Percentiles rank a stretch among this genome's conserved stretches.
phyloP scores from a whole-genome alignment of 2,888 invertebrate genomes.

The Megastigmus dorsalis region DNA sequence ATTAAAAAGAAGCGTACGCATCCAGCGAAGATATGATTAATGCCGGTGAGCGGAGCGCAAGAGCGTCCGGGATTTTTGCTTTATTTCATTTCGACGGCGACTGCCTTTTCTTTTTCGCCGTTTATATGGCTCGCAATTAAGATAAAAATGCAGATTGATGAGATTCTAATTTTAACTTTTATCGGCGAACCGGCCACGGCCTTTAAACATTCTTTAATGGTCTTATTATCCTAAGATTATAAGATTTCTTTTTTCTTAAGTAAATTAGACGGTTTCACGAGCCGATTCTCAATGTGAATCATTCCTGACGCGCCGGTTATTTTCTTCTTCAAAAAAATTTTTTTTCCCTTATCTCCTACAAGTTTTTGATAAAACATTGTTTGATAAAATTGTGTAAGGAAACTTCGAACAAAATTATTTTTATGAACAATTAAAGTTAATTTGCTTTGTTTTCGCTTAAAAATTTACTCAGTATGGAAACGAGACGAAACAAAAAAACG shows the following conservation, averaged over 20 bases:
- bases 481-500: neutral
- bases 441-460: too few species aligned
- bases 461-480: neutral
- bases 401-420: too few species aligned
- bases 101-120: neutral
- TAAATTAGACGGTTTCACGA: slow-evolving; percentile 20
- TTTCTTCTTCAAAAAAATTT: neutral
- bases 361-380: too few species aligned
- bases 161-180: slow-evolving; percentile 30
- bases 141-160: slow-evolving; percentile 21
- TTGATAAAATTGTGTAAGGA: too few species aligned
- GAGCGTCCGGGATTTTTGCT: too few species aligned
- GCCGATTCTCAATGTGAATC: too few species aligned
- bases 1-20: too few species aligned
- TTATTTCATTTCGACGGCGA: slow-evolving; percentile 13
- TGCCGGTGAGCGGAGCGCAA: too few species aligned
- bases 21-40: slow-evolving; percentile 8
- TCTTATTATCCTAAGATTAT: slow-evolving; percentile 37
- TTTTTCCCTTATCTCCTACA: too few species aligned
- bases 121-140: slow-evolving; percentile 2
- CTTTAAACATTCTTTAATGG: slow-evolving; percentile 3
- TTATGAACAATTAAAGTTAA: too few species aligned
- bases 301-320: neutral
- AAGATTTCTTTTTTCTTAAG: slow-evolving; percentile 18
- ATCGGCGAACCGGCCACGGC: slow-evolving; percentile 5